Evolutionary conservation across 2,797 vertebrate species (phyloP), one percentile per base, ranked within the genome.

Genomic region (Periophthalmus magnuspinnatus): DNA sequence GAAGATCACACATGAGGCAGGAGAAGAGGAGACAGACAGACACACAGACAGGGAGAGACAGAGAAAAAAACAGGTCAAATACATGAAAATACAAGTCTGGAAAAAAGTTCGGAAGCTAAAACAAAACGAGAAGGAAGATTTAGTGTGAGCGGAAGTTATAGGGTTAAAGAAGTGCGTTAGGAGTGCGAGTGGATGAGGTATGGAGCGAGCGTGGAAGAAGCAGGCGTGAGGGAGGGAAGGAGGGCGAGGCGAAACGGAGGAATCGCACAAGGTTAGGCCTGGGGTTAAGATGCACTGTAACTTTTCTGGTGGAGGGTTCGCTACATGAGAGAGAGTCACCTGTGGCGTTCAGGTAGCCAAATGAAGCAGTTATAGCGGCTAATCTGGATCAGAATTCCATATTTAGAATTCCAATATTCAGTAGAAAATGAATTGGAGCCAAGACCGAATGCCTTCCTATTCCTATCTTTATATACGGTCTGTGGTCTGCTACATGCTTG

Each of bases 31-130:
- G 6, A 65, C 79, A 85, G 82, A 78, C 50, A 70, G 50, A 88
- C 83, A 90, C 82, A 50, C 32, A 91, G 89, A 82, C 81, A 79
- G 89, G 87, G 87, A 88, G 89, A 85, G 85, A 79, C 88, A 81
- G 85, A 81, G 78, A 95, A 92, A 97, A 94, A 95, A 95, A 95
- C 94, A 97, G 94, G 94, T 98, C 96, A 96, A 94, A 97, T 97
- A 96, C 95, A 94, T 84, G 94, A 94, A 96, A 96, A 95, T 86
- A 79, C 93, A 95, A 95, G 93, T 92, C 92, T 89, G 83, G 63
- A 65, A 89, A 96, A 83, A 92, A 92, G 92, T 94, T 92, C 92
- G 91, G 91, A 94, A 86, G 87, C 85, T 86, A 83, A 60, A 90
- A 86, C 58, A 69, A 79, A 90, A 80, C 32, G n/a, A 56, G 82